phyloP scores from a whole-genome alignment of 2,797 vertebrate species.

The Mustela erminea region DNA sequence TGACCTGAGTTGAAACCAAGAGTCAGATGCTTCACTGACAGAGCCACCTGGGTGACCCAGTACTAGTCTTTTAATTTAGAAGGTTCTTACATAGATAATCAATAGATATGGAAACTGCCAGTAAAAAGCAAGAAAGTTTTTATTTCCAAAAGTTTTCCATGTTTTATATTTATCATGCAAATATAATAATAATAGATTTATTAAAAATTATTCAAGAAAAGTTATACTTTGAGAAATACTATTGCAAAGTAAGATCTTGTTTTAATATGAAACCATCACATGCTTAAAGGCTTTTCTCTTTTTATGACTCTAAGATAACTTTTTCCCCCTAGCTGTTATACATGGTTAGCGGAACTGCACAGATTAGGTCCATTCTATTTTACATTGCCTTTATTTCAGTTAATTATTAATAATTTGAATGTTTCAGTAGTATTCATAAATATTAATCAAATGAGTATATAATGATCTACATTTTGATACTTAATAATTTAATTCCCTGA shows the following conservation, averaged over 20 bases:
- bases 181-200: background rate
- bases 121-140: conserved; percentile 43
- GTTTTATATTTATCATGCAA: conserved; percentile 36
- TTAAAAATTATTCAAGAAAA: conserved; percentile 18
- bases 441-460: background rate
- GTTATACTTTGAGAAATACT: background rate
- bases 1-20: background rate
- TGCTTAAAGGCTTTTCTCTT: background rate
- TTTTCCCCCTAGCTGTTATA: background rate
- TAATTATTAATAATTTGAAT: conserved; percentile 39
- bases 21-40: background rate
- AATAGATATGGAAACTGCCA: background rate
- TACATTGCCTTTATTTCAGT: conserved; percentile 6
- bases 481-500: conserved; percentile 43
- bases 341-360: background rate
- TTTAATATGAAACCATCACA: conserved; percentile 35
- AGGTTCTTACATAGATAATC: conserved; percentile 7
- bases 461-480: background rate
- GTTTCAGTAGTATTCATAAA: conserved; percentile 15
- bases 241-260: conserved; percentile 32
- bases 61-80: conserved; percentile 45
- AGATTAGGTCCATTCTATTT: background rate
- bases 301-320: background rate
- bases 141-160: conserved; percentile 20
- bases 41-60: background rate